Base-by-base conservation (phyloP, 2,888 invertebrate genomes). In the Hypercompe scribonia region DNA sequence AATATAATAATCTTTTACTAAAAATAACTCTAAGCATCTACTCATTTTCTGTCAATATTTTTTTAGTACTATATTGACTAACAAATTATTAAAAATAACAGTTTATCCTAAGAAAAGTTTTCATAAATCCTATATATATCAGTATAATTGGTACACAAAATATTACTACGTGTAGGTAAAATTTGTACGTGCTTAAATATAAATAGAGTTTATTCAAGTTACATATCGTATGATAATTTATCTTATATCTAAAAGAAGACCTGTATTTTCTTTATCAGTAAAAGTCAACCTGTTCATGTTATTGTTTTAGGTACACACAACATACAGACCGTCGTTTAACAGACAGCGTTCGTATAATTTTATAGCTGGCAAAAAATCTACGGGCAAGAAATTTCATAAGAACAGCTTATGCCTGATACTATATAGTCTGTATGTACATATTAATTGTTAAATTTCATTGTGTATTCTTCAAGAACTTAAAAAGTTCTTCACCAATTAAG, bases 261-360 rank as follows among this genome's bases (percentile, higher is more conserved):
- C 88, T 87, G 88, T 84, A 87, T 86, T 82, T 75, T 71, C 72
- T 79, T 83, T 85, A 83, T 82, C 82, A 58, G 72, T 42, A 81
- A 82, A 81, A 80, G 81, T 74, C 67, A 64, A 21, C 2, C 76
- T 81, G 75, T 65, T 79, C 75, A 76, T 74, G 66, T 73, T 81
- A 81, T 79, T 73, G 78, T 77, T 79, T 71, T 65, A 71, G 42
- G 46, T 54, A 54, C 42, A 66, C 7, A 28, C 28, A 39, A n/a
- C 10, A n/a, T n/a, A 36, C 8, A 36, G 36, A 7, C 36, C 5
- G 3, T 8, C 36, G 8, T 36, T 36, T 7, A 42, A 42, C 42
- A 4, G 42, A 42, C 39, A 42, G 3, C 42, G n/a, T 54, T n/a
- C n/a, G 28, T 28, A 18, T 31, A 18, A 5, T 18, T 18, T 31